These are phyloP conservation scores for Pedetes capensis DNA, from an alignment of 2,113 vertebrate species.

Conservation along the genomic window DNA sequence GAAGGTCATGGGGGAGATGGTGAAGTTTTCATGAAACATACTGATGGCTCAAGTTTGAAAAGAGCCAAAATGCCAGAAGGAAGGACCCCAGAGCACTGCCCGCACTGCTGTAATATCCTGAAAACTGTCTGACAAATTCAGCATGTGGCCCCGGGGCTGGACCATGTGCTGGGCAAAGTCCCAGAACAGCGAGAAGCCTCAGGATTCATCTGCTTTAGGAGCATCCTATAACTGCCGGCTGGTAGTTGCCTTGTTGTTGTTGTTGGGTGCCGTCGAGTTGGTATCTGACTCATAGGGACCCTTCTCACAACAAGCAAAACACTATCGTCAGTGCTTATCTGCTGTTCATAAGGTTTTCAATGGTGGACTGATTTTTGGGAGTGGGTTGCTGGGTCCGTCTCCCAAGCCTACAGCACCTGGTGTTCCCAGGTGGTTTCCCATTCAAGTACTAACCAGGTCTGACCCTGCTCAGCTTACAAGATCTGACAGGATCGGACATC, in stretches of 20 bases:
- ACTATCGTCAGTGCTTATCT: too few relatives aligned
- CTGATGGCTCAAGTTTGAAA: not conserved
- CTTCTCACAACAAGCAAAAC: too few relatives aligned
- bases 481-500: too few relatives aligned
- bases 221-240: not conserved
- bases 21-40: not conserved
- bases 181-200: not conserved
- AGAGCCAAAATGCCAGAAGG: not conserved
- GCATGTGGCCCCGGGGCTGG: not conserved
- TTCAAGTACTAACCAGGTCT: too few relatives aligned
- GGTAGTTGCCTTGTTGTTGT: not conserved
- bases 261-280: too few relatives aligned
- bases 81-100: not conserved
- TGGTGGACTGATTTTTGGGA: too few relatives aligned
- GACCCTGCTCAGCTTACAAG: too few relatives aligned
- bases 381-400: too few relatives aligned
- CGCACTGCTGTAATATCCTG: not conserved
- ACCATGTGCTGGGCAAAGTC: not conserved
- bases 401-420: too few relatives aligned
- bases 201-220: not conserved
- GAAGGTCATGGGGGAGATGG: not conserved
- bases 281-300: too few relatives aligned
- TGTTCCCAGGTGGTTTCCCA: too few relatives aligned
- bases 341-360: too few relatives aligned
- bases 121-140: not conserved